Evolutionary conservation across 2,888 invertebrate genomes (phyloP).

Genomic region (Acleris laterana): DNA sequence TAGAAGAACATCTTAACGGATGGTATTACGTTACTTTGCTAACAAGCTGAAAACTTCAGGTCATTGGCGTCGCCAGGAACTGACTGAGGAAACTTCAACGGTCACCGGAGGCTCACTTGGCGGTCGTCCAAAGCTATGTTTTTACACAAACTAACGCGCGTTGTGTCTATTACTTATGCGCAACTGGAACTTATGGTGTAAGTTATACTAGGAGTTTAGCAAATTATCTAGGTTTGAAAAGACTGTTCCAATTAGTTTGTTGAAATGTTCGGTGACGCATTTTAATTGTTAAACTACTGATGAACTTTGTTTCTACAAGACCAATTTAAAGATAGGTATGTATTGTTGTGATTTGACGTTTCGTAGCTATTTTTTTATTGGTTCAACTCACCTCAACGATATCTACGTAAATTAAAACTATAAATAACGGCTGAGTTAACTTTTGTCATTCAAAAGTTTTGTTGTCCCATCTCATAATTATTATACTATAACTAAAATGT

Average conservation of each 20-base stretch:
- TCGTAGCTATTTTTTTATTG: too few species aligned
- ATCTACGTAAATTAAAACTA: too few species aligned
- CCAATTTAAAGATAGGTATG: too few species aligned
- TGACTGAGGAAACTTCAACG: constrained; percentile 44
- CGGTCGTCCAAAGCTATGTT: constrained; percentile 57
- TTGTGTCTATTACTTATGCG: constrained; percentile 49
- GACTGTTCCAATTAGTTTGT: neutral
- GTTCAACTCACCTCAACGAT: too few species aligned
- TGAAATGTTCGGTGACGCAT: too few species aligned
- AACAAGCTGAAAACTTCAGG: constrained; percentile 39
- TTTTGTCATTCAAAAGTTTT: too few species aligned
- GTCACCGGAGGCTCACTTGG: constrained; percentile 48
- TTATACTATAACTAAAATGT: too few species aligned
- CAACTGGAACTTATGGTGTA: constrained; percentile 49
- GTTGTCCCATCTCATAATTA: too few species aligned
- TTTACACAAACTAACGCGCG: constrained; percentile 54
- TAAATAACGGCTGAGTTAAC: too few species aligned
- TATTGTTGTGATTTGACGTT: too few species aligned
- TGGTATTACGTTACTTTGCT: constrained; percentile 17
- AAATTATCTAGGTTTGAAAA: neutral
- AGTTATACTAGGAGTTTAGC: neutral
- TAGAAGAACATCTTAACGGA: constrained; percentile 1
- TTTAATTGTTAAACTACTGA: too few species aligned
- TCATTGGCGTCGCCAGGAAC: constrained; percentile 45
- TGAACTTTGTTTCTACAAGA: too few species aligned